Base-by-base conservation (phyloP, 2,113 vertebrate species). In the Tyrannus savana region DNA sequence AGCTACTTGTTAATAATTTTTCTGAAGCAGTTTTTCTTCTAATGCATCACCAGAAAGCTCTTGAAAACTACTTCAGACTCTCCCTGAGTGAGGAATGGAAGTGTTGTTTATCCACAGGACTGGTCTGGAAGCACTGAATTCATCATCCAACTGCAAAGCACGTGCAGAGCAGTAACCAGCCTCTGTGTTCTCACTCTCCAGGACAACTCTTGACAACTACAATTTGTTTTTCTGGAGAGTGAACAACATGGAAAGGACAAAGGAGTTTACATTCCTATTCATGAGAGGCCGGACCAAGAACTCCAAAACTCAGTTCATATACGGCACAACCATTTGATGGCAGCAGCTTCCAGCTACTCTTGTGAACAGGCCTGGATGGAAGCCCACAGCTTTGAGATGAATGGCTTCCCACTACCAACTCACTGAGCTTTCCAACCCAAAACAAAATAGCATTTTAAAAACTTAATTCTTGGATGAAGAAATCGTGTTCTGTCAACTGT, bases 341-440 rank as follows among this genome's bases (percentile, higher is more conserved):
- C 96, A 97, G 96, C 95, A 97, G 90, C 76, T 96, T 96, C 95
- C 93, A 97, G 92, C 83, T 90, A 35, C 93, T 94, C 90, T 41
- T 84, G 78, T 72, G 49, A 93, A 75, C 44, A 49, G 93, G 88
- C 79, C 59, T 92, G 90, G 92, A 96, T 64, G 52, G 79, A 85
- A 94, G 87, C 85, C 7, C 87, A 82, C 35, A 72, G 76, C 79
- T 93, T 86, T 42, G 92, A 94, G 83, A 88, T 90, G 79, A 97
- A 96, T 77, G 88, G 92, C 68, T 96, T 96, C 68, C 90, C 63
- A 90, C 82, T 86, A 96, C 86, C 90, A 95, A 50, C 69, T 92
- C 83, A 16, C 59, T 67, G 60, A 89, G 95, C 89, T n/a, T 84
- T 92, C 89, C 83, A 88, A 86, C 28, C 56, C 47, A 42, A 73